Evolutionary conservation across 2,113 vertebrate genomes (phyloP).

Genomic region (Pandion haliaetus): DNA sequence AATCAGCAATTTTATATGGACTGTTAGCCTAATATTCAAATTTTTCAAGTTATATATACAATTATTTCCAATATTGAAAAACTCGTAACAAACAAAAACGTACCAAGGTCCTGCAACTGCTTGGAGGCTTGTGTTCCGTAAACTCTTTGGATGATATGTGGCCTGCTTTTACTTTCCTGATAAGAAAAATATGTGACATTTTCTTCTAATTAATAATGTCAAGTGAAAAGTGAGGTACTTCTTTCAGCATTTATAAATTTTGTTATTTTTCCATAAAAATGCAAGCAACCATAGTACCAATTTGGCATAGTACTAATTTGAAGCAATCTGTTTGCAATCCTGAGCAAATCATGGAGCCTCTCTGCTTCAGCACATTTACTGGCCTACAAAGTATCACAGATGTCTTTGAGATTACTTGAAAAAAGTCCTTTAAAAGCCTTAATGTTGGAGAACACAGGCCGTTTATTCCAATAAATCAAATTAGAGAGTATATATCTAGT

Average conservation of each 20-base stretch:
- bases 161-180: slow-evolving; percentile 76
- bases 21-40: background rate
- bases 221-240: background rate
- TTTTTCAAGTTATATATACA: background rate
- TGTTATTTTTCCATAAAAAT: background rate
- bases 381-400: background rate
- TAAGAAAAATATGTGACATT: slow-evolving; percentile 13
- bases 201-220: background rate
- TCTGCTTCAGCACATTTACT: background rate
- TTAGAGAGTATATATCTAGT: background rate
- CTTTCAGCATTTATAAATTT: background rate
- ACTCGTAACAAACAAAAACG: background rate
- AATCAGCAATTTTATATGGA: background rate
- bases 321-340: background rate
- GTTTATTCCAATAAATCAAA: background rate
- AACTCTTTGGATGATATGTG: slow-evolving; percentile 76
- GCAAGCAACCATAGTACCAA: background rate
- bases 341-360: background rate
- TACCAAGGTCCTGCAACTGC: slow-evolving; percentile 70
- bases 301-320: background rate
- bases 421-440: background rate
- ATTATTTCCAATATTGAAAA: background rate
- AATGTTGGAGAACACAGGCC: background rate
- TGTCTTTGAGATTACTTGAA: background rate
- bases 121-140: slow-evolving; percentile 49